These are phyloP conservation scores for Genyomyrus donnyi DNA, from an alignment of 2,113 vertebrate species.

Conservation along the genomic window DNA sequence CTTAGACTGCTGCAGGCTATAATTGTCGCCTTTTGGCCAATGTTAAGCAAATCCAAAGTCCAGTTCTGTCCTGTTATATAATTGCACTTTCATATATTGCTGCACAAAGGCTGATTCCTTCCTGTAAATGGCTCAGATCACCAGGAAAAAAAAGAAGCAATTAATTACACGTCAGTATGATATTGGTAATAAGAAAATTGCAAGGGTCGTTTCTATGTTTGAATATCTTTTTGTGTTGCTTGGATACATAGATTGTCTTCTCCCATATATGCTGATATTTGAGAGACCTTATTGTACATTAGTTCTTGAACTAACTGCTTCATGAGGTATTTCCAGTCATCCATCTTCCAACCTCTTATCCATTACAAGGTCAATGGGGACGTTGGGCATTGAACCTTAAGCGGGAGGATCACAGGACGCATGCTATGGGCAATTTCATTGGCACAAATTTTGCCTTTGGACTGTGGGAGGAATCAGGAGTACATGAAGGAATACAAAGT, in stretches of 20 bases:
- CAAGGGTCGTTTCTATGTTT: neutral
- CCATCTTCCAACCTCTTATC: neutral
- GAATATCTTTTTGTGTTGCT: slow-evolving; percentile 6
- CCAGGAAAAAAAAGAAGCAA: neutral
- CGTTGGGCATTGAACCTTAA: neutral
- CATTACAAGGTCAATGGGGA: neutral
- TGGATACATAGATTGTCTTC: neutral
- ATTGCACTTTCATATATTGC: neutral
- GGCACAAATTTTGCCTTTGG: neutral
- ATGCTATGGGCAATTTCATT: neutral
- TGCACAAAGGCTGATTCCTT: slow-evolving; percentile 9
- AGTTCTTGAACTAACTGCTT: neutral
- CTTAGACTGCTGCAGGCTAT: neutral
- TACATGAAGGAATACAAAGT: neutral
- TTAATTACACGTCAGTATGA: slow-evolving; percentile 2
- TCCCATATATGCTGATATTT: neutral
- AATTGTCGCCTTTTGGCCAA: neutral
- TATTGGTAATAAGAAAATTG: neutral
- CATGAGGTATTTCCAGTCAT: neutral
- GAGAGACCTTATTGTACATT: neutral
- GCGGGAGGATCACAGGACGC: neutral
- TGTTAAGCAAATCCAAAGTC: slow-evolving; percentile 21
- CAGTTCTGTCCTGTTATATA: neutral
- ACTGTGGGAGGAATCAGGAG: neutral
- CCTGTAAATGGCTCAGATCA: neutral